A percentile compares a stretch with the other conserved stretches of the same genome.
phyloP scores from a whole-genome alignment of 2,113 vertebrate species.

The Pseudolaguvia tuberculata region DNA sequence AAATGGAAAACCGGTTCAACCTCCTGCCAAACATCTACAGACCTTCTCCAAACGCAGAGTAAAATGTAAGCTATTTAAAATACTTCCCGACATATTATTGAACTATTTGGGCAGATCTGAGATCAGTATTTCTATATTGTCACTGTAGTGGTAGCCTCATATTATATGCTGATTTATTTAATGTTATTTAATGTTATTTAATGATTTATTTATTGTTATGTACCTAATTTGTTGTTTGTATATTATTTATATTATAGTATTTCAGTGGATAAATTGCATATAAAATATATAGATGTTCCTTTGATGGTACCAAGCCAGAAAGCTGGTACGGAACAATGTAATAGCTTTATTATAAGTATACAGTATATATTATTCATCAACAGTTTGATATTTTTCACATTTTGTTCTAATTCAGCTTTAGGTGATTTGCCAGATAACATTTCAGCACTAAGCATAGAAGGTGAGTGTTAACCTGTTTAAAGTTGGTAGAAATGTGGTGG shows the following conservation, averaged over 20 bases:
- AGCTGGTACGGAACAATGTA: not conserved
- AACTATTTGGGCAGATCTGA: not conserved
- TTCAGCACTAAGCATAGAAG: not conserved
- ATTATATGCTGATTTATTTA: too few species aligned
- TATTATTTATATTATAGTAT: too few species aligned
- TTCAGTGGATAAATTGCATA: too few species aligned
- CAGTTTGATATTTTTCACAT: not conserved
- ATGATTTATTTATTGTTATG: too few species aligned
- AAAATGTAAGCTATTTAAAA: conserved; percentile 36
- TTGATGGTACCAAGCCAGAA: not conserved
- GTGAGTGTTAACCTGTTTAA: conserved; percentile 22
- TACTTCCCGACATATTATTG: not conserved
- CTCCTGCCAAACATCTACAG: not conserved
- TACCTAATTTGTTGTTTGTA: too few species aligned
- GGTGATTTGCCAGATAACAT: conserved; percentile 26
- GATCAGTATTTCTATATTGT: not conserved
- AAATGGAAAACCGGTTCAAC: conserved; percentile 5
- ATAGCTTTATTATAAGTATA: not conserved
- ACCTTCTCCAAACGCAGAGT: conserved; percentile 4
- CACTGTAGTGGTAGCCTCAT: not conserved
- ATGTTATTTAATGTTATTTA: too few species aligned
- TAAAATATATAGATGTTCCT: not conserved
- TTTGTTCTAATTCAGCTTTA: conserved; percentile 28
- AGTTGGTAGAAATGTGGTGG: not conserved
- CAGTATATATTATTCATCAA: not conserved